phyloP scores from a whole-genome alignment of 2,888 invertebrate species.

The Tenthredo scrophulariae region DNA sequence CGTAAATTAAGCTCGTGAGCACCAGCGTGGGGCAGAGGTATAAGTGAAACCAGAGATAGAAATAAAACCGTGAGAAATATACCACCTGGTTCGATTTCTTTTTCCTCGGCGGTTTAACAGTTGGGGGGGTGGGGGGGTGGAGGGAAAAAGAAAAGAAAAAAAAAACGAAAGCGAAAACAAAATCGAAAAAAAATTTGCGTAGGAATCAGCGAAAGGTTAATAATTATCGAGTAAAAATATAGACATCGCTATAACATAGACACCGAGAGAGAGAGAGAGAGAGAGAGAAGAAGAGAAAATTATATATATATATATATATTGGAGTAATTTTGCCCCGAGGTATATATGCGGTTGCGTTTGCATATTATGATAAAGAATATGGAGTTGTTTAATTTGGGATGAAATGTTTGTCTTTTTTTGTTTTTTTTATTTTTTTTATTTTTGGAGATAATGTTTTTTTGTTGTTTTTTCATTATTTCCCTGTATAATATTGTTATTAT shows the following conservation, averaged over 20 bases:
- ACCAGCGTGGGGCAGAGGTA: not conserved
- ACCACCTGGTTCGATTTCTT: not conserved
- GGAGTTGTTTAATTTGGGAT: not conserved
- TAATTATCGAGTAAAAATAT: not conserved
- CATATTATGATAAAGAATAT: not conserved
- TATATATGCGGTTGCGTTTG: not conserved
- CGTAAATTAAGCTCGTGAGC: not conserved
- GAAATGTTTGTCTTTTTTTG: not conserved
- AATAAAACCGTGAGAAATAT: constrained; percentile 7
- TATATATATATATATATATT: too few relatives aligned
- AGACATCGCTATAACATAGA: not conserved
- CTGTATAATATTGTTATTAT: not conserved
- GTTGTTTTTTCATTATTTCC: not conserved
- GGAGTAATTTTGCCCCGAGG: not conserved
- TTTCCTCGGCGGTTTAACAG: not conserved
- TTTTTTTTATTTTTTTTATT: not conserved
- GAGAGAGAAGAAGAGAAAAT: not conserved
- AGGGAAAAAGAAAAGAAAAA: not conserved
- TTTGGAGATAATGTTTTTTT: not conserved
- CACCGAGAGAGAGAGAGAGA: not conserved
- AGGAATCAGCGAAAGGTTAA: not conserved
- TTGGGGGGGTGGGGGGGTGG: not conserved
- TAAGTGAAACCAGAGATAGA: not conserved
- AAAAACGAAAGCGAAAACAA: not conserved
- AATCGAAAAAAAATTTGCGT: not conserved